Evolutionary conservation across 2,888 invertebrate genomes (phyloP), one percentile per base, ranked within the genome.

Genomic region (Parnassius mnemosyne): DNA sequence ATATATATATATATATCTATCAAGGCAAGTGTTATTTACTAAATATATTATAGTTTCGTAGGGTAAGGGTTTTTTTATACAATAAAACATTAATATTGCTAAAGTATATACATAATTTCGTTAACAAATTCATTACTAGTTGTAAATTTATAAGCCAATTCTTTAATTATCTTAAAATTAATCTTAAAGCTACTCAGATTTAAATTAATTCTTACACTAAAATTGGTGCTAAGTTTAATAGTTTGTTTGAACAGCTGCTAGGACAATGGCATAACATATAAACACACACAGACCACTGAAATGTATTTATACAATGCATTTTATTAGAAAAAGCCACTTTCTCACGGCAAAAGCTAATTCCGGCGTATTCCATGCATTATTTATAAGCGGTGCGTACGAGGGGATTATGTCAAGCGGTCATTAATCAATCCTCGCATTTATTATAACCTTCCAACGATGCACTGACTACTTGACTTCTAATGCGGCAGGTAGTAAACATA

Each of bases 11-110:
- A n/a, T n/a, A n/a, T 76, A 79, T 77, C 76, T 84, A 84, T 74
- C 73, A 83, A 85, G 88, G 89, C 89, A 89, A 88, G 88, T 86
- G 83, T 76, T 77, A 63, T 46, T n/a, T 56, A 80, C 80, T 87
- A 86, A 74, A 74, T 71, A 76, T 71, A 69, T 67, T 70, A 73
- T 72, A 69, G 64, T 66, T 71, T 73, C 63, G 71, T 59, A 65
- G 69, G 70, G 67, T 65, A 68, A 68, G 57, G 77, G 71, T 77
- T 76, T 74, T 71, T 77, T 76, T 75, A 76, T 74, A 77, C 67
- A 68, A 68, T 68, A 68, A 70, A 70, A 72, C 68, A 71, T 71
- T 66, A 66, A 71, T 66, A 71, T 71, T 63, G 66, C 67, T 69
- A 73, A 70, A 74, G 68, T 85, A 84, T 84, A 78, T 85, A 86